phyloP scores from a whole-genome alignment of 1,140 invertebrate genomes.

The Anthonomus grandis region DNA sequence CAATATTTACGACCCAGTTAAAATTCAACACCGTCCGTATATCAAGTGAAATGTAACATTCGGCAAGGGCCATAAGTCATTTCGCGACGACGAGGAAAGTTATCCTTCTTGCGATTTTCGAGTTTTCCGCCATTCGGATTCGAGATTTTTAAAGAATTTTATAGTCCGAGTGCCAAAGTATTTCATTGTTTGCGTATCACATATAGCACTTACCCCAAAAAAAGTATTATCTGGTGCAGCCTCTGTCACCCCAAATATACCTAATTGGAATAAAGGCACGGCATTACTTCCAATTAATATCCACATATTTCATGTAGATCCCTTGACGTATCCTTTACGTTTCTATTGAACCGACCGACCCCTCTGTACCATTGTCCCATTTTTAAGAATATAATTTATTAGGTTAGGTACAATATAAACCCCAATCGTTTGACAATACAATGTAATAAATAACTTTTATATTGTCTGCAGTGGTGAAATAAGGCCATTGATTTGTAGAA shows the following conservation, averaged over 20 bases:
- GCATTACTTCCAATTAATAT: conserved; percentile 12
- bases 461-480: too few species aligned
- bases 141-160: too few species aligned
- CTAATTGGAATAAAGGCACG: conserved; percentile 1
- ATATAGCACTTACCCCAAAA: background rate
- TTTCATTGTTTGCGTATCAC: too few species aligned
- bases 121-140: too few species aligned
- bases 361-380: background rate
- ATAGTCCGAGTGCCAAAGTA: too few species aligned
- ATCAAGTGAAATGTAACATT: too few species aligned
- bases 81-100: background rate
- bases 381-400: conserved; percentile 1
- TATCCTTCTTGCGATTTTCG: background rate
- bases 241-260: background rate
- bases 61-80: background rate
- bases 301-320: conserved; percentile 1
- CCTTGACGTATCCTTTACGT: background rate
- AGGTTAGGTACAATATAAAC: background rate
- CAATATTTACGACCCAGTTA: too few species aligned
- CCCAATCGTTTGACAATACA: background rate
- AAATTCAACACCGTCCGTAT: too few species aligned
- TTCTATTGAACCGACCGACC: background rate
- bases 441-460: conserved; percentile 1
- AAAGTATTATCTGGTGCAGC: background rate
- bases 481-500: too few species aligned